Percentiles rank a stretch among this genome's conserved stretches.
phyloP scores from a whole-genome alignment of 1,140 invertebrate genomes.

The Trichonephila clavipes region DNA sequence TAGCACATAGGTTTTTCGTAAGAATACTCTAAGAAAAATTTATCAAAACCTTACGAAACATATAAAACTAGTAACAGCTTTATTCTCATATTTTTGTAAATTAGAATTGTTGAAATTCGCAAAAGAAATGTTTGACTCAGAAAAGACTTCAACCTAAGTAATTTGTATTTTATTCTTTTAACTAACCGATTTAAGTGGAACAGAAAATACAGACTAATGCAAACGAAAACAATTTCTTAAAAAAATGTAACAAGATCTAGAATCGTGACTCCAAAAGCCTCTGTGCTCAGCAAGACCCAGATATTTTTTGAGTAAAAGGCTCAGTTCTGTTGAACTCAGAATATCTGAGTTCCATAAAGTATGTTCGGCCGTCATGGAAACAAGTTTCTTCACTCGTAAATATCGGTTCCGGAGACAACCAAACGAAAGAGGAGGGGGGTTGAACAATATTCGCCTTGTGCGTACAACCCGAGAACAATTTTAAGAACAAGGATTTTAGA shows the following conservation, averaged over 20 bases:
- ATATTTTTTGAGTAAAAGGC: not conserved
- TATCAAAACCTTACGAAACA: no score
- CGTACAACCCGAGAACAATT: conserved; percentile 10
- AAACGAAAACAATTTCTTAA: not conserved
- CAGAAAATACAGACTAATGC: no score
- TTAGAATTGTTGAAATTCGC: no score
- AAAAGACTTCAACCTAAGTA: no score
- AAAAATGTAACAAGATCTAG: not conserved
- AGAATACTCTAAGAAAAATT: no score
- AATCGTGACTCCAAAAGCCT: not conserved
- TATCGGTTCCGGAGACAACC: not conserved
- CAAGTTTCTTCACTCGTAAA: not conserved
- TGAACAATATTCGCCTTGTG: not conserved
- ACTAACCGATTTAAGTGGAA: no score
- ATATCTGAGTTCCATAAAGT: not conserved
- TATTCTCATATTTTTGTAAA: no score
- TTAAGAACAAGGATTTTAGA: not conserved
- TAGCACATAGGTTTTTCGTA: no score
- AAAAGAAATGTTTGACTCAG: no score
- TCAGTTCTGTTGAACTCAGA: not conserved
- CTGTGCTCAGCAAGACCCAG: not conserved
- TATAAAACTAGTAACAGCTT: no score
- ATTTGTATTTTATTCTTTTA: no score
- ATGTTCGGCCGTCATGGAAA: not conserved
- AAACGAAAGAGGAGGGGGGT: not conserved